Conservation (phyloP, 2,888 invertebrate genomes). For the Catocala nupta region DNA sequence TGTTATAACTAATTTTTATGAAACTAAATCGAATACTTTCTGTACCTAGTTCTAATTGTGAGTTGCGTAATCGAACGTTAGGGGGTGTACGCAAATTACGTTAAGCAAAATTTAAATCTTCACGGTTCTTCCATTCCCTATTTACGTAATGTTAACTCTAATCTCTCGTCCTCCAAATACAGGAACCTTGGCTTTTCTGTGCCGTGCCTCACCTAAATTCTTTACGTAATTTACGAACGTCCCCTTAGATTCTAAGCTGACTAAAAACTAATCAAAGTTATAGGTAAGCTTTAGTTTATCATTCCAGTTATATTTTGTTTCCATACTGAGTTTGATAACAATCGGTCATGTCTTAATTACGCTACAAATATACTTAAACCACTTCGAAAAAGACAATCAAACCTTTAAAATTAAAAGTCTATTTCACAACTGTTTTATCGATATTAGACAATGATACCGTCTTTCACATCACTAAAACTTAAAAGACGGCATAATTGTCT, state of each 20-base stretch:
- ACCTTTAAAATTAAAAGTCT: neutral
- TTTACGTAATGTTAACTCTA: no score
- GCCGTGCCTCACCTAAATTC: no score
- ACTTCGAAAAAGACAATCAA: conserved; percentile 2
- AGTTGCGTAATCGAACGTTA: conserved; percentile 29
- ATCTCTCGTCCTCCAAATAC: no score
- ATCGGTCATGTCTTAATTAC: no score
- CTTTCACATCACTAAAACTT: no score
- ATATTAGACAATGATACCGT: neutral
- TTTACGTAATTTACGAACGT: no score
- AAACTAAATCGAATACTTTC: conserved; percentile 32
- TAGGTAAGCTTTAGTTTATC: neutral
- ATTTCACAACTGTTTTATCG: neutral
- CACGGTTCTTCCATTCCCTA: no score
- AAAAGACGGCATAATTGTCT: no score
- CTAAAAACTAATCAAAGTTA: conserved; percentile 14
- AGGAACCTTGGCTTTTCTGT: no score
- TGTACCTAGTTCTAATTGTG: conserved; percentile 26
- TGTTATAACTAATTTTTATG: conserved; percentile 33
- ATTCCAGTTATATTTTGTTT: neutral
- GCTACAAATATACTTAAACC: no score
- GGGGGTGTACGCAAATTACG: neutral
- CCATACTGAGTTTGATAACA: no score
- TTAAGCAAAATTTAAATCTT: no score
- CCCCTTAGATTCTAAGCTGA: conserved; percentile 31